Conservation (phyloP, 2,888 invertebrate species). For the Idaea aversata region DNA sequence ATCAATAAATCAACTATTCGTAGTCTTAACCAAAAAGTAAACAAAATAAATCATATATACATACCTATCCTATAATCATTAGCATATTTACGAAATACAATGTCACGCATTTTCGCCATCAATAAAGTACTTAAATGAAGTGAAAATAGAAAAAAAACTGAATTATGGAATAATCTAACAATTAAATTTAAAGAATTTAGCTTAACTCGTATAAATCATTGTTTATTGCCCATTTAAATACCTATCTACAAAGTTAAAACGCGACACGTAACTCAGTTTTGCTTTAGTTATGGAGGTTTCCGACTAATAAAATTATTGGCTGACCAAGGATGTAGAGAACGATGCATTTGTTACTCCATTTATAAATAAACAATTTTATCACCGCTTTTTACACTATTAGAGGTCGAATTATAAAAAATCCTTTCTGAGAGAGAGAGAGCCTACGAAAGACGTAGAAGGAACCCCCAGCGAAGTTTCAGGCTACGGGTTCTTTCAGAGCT, state of each 20-base stretch:
- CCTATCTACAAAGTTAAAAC: conserved; percentile 51
- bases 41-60: neutral
- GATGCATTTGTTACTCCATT: conserved; percentile 12
- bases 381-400: too few relatives aligned
- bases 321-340: conserved; percentile 26
- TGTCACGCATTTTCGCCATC: conserved; percentile 44
- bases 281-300: conserved; percentile 37
- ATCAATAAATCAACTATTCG: neutral
- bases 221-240: conserved; percentile 63
- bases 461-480: too few relatives aligned
- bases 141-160: conserved; percentile 32
- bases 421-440: too few relatives aligned
- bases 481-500: too few relatives aligned
- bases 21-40: neutral
- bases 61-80: conserved; percentile 9
- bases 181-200: conserved; percentile 44
- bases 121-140: conserved; percentile 33
- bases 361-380: too few relatives aligned
- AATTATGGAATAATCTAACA: conserved; percentile 40
- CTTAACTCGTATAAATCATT: conserved; percentile 55
- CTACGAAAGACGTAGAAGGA: too few relatives aligned
- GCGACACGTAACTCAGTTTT: conserved; percentile 54
- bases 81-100: conserved; percentile 30
- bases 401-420: too few relatives aligned
- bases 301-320: conserved; percentile 31